Base-by-base conservation (phyloP, 2,113 vertebrate genomes). In the Cavia porcellus region DNA sequence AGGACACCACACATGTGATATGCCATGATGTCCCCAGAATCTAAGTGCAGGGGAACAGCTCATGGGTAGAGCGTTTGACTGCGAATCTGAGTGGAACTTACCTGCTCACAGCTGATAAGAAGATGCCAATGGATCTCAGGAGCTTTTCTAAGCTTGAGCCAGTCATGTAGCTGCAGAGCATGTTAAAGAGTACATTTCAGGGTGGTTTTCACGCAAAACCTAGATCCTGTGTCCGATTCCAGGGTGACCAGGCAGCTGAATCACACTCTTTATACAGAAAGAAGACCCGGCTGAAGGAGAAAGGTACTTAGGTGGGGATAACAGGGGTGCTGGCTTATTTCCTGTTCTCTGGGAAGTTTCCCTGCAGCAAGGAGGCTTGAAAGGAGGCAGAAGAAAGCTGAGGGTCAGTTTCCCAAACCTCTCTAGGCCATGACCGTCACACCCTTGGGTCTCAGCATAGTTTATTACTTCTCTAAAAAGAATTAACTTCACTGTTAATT, bases 91-190 rank as follows among this genome's bases (percentile, higher is more conserved):
- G 30, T 4, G 52, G 62, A 64, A 98, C 99, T 99, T 25, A 99
- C 99, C 98, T 98, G 96, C 98, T 98, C 88, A 99, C 98, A 59
- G 99, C 98, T 59, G 99, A 99, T 6, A 99, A 97, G 85, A 99
- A 99, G 91, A 99, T 97, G 7, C 98, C 97, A 42, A 99, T 96
- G 59, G 99, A 98, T 97, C 92, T 98, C 25, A 99, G 98, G 88
- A 99, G 98, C 90, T 99, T 98, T 62, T 97, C 92, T 97, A 99
- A 97, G 97, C 96, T 98, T 0, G 95, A 98, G 64, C 98, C 98
- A 93, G 99, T 98, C 98, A 97, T 98, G 93, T 99, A 99, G 70
- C 99, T 99, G 98, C 28, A 66, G 15, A 38, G 59, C 35, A 30
- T 61, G 98, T 98, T 97, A 99, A 99, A 98, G 98, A 98, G 66